These are phyloP conservation scores for Passer domesticus DNA, from an alignment of 2,113 vertebrate species.

Conservation along the genomic window DNA sequence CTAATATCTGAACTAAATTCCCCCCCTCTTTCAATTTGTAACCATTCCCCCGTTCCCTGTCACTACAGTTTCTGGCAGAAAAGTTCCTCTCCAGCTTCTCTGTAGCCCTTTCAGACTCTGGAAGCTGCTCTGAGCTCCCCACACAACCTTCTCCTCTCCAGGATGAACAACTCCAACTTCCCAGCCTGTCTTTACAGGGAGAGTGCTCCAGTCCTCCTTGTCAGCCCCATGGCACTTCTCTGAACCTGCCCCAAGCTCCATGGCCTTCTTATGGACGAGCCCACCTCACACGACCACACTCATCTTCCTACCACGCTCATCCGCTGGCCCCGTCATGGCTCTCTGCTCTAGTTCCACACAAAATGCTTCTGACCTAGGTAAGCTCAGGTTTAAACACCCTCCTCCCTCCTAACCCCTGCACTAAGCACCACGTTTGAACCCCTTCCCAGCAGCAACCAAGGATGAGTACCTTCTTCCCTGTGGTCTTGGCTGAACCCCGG, in stretches of 20 bases:
- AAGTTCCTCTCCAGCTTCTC: neutral
- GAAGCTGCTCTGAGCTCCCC: neutral
- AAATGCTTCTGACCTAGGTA: neutral
- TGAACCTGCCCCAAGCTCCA: neutral
- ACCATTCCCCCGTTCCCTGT: neutral
- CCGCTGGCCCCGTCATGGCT: neutral
- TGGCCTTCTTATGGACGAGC: neutral
- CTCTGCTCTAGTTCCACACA: neutral
- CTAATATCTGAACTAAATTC: neutral
- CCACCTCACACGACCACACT: too few species aligned
- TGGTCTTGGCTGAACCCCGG: neutral
- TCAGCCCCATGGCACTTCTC: neutral
- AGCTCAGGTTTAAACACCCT: neutral
- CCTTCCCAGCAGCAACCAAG: neutral
- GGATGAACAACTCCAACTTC: neutral
- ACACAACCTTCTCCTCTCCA: too few species aligned
- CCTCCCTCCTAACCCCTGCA: neutral
- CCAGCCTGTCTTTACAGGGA: neutral
- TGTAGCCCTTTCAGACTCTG: neutral
- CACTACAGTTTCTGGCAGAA: neutral
- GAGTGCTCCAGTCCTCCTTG: neutral
- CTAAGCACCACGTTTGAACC: fast-evolving
- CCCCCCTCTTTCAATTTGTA: neutral
- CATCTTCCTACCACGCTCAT: neutral
- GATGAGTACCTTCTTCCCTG: neutral